A percentile compares a stretch with the other conserved stretches of the same genome.
Conservation (phyloP, 2,113 vertebrate genomes). For the Spizaetus ornatus region DNA sequence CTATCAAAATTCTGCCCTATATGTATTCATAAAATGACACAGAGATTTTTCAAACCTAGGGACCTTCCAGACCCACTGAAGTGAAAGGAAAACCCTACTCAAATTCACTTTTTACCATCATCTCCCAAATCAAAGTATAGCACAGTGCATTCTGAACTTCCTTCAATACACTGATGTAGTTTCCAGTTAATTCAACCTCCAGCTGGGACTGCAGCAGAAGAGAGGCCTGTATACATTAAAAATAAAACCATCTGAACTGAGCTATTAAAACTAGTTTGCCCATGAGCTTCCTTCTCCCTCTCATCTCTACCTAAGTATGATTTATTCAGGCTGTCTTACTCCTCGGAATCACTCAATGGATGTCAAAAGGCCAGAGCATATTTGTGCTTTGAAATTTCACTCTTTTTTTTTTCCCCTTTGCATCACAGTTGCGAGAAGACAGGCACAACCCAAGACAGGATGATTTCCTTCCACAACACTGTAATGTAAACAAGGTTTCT, state of each 20-base stretch:
- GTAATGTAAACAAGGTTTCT: not conserved
- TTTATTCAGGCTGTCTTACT: not conserved
- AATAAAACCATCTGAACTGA: not conserved
- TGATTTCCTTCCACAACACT: not conserved
- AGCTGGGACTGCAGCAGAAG: not conserved
- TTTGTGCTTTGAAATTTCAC: not conserved
- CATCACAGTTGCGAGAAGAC: not conserved
- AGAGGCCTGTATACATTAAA: not conserved
- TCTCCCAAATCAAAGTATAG: not conserved
- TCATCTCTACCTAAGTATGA: not conserved
- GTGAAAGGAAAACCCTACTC: not conserved
- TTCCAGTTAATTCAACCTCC: not conserved
- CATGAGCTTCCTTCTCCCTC: not conserved
- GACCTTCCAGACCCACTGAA: not conserved
- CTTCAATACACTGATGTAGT: not conserved
- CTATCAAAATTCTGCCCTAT: not conserved
- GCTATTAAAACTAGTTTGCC: not conserved
- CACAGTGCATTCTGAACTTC: not conserved
- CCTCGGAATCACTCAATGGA: not conserved
- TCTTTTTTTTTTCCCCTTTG: not conserved
- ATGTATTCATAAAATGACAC: accelerated
- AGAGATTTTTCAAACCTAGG: not conserved
- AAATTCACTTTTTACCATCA: not conserved
- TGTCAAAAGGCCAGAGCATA: not conserved
- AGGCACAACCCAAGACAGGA: not conserved